Evolutionary conservation across 2,113 vertebrate species (phyloP).

Genomic region (Limanda limanda): DNA sequence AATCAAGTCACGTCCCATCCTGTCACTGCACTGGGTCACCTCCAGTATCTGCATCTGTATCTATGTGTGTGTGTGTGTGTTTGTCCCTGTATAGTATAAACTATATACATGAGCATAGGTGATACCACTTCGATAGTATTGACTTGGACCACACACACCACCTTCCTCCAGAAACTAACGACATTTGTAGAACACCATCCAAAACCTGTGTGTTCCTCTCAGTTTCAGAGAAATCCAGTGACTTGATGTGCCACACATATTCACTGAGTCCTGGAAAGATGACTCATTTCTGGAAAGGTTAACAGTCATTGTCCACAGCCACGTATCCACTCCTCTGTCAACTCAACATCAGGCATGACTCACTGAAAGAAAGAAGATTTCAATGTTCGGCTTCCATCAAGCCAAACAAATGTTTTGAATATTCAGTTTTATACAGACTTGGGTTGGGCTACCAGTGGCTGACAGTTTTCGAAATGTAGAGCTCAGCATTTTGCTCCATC

Average conservation of each 20-base stretch:
- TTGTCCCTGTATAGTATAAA: slow-evolving; percentile 30
- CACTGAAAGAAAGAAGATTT: background rate
- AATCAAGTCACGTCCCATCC: slow-evolving; percentile 75
- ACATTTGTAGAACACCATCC: background rate
- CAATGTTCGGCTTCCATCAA: too few species aligned
- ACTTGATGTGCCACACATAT: background rate
- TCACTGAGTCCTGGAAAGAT: background rate
- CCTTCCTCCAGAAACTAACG: slow-evolving; percentile 4
- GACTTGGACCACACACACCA: slow-evolving; percentile 59
- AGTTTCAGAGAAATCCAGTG: slow-evolving; percentile 7
- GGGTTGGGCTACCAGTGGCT: background rate
- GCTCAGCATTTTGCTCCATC: background rate
- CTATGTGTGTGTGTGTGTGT: slow-evolving; percentile 43
- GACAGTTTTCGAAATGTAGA: background rate
- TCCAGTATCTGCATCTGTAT: slow-evolving; percentile 77
- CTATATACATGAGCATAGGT: slow-evolving; percentile 34
- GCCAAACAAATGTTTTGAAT: too few species aligned
- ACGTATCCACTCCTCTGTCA: background rate
- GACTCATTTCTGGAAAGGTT: slow-evolving; percentile 11
- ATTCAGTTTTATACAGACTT: background rate
- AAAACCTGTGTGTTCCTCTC: background rate
- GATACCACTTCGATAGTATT: slow-evolving; percentile 51
- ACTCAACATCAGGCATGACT: background rate
- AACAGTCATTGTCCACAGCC: background rate
- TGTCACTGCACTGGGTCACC: slow-evolving; percentile 74